Percentiles rank a stretch among this genome's conserved stretches.
Conservation (phyloP, 1,140 invertebrate species). For the Augochlora pura region DNA sequence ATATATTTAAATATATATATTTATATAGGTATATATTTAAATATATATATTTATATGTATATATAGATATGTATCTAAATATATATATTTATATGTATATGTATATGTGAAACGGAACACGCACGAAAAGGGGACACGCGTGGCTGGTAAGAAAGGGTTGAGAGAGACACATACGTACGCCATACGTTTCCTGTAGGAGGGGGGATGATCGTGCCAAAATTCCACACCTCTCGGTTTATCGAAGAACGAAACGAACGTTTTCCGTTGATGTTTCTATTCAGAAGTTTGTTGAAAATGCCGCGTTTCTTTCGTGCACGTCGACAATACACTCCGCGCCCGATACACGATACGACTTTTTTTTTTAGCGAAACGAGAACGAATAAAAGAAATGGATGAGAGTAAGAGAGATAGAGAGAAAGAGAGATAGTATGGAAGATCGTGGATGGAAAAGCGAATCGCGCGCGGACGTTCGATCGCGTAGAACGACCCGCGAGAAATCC, state of each 20-base stretch:
- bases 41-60: too few species aligned
- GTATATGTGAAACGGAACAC: constrained; percentile 38
- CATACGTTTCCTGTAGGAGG: constrained; percentile 68
- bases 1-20: neutral
- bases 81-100: constrained; percentile 44
- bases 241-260: constrained; percentile 29
- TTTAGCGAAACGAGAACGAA: neutral
- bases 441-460: neutral
- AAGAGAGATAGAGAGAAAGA: neutral
- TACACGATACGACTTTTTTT: constrained; percentile 1
- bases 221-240: constrained; percentile 65
- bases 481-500: constrained; percentile 37
- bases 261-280: constrained; percentile 56
- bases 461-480: constrained; percentile 24
- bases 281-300: constrained; percentile 49
- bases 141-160: too few species aligned
- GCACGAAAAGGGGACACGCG: too few species aligned
- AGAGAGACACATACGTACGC: constrained; percentile 56
- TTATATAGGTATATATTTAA: too few species aligned
- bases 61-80: too few species aligned
- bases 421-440: too few species aligned
- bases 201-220: constrained; percentile 75
- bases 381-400: neutral
- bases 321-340: constrained; percentile 52
- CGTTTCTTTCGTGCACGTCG: constrained; percentile 52